A percentile compares a stretch with the other conserved stretches of the same genome.
Evolutionary conservation across 2,888 invertebrate genomes (phyloP).

Genomic region (Drosophila tripunctata): DNA sequence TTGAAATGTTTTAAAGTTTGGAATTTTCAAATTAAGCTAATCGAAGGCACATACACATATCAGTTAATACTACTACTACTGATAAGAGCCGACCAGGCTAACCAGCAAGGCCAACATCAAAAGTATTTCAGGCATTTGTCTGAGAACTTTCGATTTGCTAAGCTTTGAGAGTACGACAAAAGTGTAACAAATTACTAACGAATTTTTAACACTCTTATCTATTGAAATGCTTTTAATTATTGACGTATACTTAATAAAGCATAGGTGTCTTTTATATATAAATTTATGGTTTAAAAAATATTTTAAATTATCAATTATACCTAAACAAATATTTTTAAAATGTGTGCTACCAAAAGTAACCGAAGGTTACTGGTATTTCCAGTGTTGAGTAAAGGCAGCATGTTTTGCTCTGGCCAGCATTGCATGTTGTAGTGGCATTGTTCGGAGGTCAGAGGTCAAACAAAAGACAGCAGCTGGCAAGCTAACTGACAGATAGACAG

Average conservation of each 20-base stretch:
- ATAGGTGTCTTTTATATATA: too few relatives aligned
- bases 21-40: slow-evolving; percentile 66
- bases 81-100: slow-evolving; percentile 4
- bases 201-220: background rate
- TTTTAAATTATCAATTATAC: too few relatives aligned
- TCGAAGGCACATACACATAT: slow-evolving; percentile 36
- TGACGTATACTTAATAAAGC: background rate
- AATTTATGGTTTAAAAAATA: too few relatives aligned
- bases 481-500: slow-evolving; percentile 40
- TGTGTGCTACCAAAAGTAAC: too few relatives aligned
- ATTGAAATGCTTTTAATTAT: too few relatives aligned
- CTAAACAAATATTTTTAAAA: too few relatives aligned
- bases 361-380: too few relatives aligned
- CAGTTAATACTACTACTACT: slow-evolving; percentile 11
- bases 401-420: slow-evolving; percentile 26
- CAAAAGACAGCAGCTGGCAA: slow-evolving; percentile 47
- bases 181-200: background rate
- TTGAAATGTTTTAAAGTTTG: slow-evolving; percentile 31
- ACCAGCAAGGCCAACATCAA: slow-evolving; percentile 32
- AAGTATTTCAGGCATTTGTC: slow-evolving; percentile 33
- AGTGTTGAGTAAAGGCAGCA: background rate
- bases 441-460: slow-evolving; percentile 35
- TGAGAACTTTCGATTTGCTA: slow-evolving; percentile 29
- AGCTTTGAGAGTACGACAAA: background rate
- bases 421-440: slow-evolving; percentile 23